These are phyloP conservation scores for Zapus hudsonius DNA, from an alignment of 2,113 vertebrate species.

Conservation along the genomic window DNA sequence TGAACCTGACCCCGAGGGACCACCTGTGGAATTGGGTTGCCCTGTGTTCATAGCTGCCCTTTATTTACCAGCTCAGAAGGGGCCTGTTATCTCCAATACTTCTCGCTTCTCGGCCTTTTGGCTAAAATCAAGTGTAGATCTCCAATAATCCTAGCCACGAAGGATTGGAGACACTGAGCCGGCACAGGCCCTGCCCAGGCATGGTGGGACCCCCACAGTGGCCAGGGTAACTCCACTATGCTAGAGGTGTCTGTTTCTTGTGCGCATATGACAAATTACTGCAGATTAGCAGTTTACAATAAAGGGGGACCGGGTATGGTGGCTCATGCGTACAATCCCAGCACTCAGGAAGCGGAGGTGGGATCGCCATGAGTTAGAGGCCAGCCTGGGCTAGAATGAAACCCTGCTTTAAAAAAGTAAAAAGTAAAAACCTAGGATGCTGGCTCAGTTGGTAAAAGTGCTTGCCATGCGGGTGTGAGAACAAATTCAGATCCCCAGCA, in stretches of 20 bases:
- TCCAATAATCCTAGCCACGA: background rate
- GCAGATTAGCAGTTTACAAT: background rate
- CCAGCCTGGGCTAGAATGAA: background rate
- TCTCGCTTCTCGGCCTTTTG: no score
- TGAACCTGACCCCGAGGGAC: background rate
- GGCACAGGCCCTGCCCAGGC: background rate
- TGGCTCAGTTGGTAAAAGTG: no score
- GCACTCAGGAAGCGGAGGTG: no score
- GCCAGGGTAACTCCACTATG: accelerated
- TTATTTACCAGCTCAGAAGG: accelerated
- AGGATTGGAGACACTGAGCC: background rate
- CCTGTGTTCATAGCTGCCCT: background rate
- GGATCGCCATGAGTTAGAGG: background rate
- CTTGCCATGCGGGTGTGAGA: no score
- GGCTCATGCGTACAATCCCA: no score
- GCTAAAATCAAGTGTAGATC: no score
- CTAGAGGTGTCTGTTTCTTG: background rate
- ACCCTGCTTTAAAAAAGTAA: background rate
- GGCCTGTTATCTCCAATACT: background rate
- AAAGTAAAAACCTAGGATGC: no score
- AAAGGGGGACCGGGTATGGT: no score
- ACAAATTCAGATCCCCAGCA: no score
- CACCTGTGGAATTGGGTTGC: background rate
- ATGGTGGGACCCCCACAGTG: accelerated
- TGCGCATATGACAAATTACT: background rate